Evolutionary conservation across 2,888 invertebrate species (phyloP), one percentile per base, ranked within the genome.

Genomic region (Dicranocentrus wangi): DNA sequence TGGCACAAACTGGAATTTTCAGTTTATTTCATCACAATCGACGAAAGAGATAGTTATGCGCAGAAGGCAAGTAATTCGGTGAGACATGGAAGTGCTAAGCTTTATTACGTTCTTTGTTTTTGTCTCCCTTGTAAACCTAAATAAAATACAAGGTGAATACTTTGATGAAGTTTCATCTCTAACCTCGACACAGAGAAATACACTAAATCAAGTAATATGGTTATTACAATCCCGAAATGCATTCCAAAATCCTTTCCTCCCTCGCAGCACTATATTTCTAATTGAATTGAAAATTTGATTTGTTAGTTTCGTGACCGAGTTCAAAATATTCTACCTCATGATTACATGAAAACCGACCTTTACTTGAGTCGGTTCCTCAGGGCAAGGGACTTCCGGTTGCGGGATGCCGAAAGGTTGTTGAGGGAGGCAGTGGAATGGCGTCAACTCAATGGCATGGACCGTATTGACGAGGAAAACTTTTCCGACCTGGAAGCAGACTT

Each of bases 271-370:
- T n/a, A n/a, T n/a, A n/a, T n/a, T n/a, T n/a, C n/a, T n/a, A n/a
- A n/a, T n/a, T n/a, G n/a, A n/a, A n/a, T n/a, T n/a, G n/a, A n/a
- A n/a, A n/a, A n/a, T n/a, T n/a, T n/a, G n/a, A n/a, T n/a, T n/a
- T n/a, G n/a, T n/a, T 8, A 17, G 23, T 68, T 76, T 23, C 76
- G 76, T 1, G 42, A 23, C 1, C 43, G 27, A n/a, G 76, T 76
- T 5, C 32, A 58, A 17, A 1, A 23, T 15, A 1, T 61, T 2
- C 21, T 79, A 17, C 71, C 72, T 5, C 72, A 79, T 17, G 17
- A 32, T 25, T 79, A 72, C 51, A 78, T 78, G 78, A 78, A 78
- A 43, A 25, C 51, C 7, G 78, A 78, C 28, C n/a, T 78, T 0
- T 78, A 70, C 58, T 21, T 79, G 0, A 19, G 32, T 7, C 10